phyloP scores from a whole-genome alignment of 1,140 invertebrate genomes.

The Marisa cornuarietis region DNA sequence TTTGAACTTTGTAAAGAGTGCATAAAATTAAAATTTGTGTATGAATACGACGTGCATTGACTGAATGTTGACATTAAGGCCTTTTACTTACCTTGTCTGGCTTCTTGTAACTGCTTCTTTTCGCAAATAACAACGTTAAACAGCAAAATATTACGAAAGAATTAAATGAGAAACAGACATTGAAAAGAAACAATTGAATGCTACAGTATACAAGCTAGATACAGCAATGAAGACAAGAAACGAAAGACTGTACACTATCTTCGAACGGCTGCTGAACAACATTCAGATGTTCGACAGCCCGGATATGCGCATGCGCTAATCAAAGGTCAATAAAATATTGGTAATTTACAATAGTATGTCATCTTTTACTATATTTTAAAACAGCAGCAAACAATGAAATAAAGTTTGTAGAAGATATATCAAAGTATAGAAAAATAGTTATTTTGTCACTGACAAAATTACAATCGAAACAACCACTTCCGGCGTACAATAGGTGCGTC shows the following conservation, averaged over 20 bases:
- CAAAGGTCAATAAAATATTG: slow-evolving; percentile 12
- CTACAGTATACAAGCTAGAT: slow-evolving; percentile 19
- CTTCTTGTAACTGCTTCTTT: slow-evolving; percentile 26
- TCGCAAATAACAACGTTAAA: slow-evolving; percentile 28
- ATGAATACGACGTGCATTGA: not conserved
- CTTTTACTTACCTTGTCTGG: slow-evolving; percentile 26
- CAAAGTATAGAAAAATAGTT: too few relatives aligned
- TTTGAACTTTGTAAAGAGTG: not conserved
- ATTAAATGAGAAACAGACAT: slow-evolving; percentile 21
- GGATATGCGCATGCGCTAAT: slow-evolving; percentile 37
- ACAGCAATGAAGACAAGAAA: slow-evolving; percentile 30
- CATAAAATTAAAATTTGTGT: slow-evolving; percentile 6
- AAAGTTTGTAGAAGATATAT: too few relatives aligned
- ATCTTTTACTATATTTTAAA: not conserved
- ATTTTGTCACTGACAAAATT: too few relatives aligned
- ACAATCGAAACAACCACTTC: too few relatives aligned
- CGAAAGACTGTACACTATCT: slow-evolving; percentile 34
- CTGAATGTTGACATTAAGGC: slow-evolving; percentile 19
- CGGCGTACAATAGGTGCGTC: too few relatives aligned
- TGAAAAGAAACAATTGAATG: slow-evolving; percentile 27
- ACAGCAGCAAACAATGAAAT: not conserved
- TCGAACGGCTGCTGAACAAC: slow-evolving; percentile 50
- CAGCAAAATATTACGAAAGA: slow-evolving; percentile 19
- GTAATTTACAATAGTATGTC: not conserved
- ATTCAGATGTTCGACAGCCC: slow-evolving; percentile 42